A percentile compares a stretch with the other conserved stretches of the same genome.
Evolutionary conservation across 2,888 invertebrate species (phyloP).

Genomic region (Tuta absoluta): DNA sequence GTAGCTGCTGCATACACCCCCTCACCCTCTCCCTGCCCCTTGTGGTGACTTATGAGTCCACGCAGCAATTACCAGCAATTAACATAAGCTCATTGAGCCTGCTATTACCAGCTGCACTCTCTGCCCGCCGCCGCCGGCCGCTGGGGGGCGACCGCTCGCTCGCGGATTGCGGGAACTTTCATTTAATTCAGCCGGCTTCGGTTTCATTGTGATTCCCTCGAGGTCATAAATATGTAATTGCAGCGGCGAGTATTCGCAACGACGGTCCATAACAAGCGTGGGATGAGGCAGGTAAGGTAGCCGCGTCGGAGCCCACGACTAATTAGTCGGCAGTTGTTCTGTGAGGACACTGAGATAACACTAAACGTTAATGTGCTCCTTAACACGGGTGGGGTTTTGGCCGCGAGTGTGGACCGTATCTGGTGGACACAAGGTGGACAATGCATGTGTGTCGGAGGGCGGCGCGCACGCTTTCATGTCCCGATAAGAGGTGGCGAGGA

Average conservation of each 20-base stretch:
- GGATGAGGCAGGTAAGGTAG: slow-evolving; percentile 15
- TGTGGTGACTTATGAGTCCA: slow-evolving; percentile 49
- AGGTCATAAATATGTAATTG: slow-evolving; percentile 19
- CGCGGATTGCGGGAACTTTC: slow-evolving; percentile 16
- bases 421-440: not conserved
- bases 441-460: not conserved
- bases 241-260: slow-evolving; percentile 3
- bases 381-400: not conserved
- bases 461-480: slow-evolving; percentile 20
- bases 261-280: slow-evolving; percentile 6
- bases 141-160: too few relatives aligned
- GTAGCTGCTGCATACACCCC: slow-evolving; percentile 36
- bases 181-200: slow-evolving; percentile 6
- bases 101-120: slow-evolving; percentile 16
- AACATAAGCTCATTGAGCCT: slow-evolving; percentile 48
- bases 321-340: slow-evolving; percentile 48
- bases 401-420: not conserved
- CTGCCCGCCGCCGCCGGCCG: slow-evolving; percentile 11
- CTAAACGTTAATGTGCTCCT: slow-evolving; percentile 28
- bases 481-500: slow-evolving; percentile 28
- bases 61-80: slow-evolving; percentile 62
- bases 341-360: slow-evolving; percentile 27
- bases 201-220: slow-evolving; percentile 2
- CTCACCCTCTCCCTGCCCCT: slow-evolving; percentile 30
- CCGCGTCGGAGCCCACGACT: slow-evolving; percentile 38